Evolutionary conservation across 1,140 invertebrate species (phyloP), one percentile per base, ranked within the genome.

Genomic region (Galleria mellonella): DNA sequence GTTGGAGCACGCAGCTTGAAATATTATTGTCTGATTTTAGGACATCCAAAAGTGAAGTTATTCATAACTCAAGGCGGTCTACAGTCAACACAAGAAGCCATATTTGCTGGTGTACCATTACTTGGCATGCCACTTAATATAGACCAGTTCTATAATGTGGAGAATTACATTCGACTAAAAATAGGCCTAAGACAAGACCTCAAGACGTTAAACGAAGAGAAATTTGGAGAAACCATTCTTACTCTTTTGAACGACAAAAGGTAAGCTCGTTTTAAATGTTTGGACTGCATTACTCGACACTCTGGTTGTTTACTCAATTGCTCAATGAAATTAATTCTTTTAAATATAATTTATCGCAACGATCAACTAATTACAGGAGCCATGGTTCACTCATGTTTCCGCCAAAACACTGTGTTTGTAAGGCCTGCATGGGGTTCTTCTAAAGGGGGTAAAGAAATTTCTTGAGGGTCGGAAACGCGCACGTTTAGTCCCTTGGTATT

Each of bases 21-120:
- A 23, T 23, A 23, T 23, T 23, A n/a, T 31, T 17, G 10, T 51
- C 8, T 8, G 28, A 49, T 63, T 51, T 11, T 39, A 89, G 88
- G 60, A 27, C 89, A 91, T 65, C 69, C 76, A 12, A 88, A 89
- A 32, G 47, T 87, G 5, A 78, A 83, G 55, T 42, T 88, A 0
- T 91, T 91, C 48, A 84, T 91, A 9, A 89, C 87, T n/a, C 90
- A 91, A 55, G 89, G 89, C 39, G 90, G 90, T 3, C 6, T 10
- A 68, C 84, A 89, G 37, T 89, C 90, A 11, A 74, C 86, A n/a
- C 87, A 88, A 38, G 90, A 91, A 62, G 87, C 88, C 0, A 74
- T 89, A 4, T 79, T 84, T 41, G 68, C 81, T 49, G 87, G 82
- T 8, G 86, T 90, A 2, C 90, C 90, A 0, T 39, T 91, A 9